Base-by-base conservation (phyloP, 1,140 invertebrate species). In the Coptotermes formosanus region DNA sequence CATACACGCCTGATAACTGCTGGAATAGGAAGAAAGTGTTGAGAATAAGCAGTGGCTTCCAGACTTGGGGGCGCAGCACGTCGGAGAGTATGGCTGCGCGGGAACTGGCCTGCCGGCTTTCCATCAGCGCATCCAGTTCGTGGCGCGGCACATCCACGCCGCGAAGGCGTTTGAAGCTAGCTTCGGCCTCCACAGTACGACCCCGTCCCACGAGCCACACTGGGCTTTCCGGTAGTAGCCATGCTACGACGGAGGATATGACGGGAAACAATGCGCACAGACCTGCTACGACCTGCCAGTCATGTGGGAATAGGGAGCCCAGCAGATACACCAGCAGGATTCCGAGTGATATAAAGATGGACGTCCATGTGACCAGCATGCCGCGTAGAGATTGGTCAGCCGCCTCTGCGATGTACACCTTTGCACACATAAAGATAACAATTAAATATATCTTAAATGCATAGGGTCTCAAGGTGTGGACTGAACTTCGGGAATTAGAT, bases 1-100 rank as follows among this genome's bases (percentile, higher is more conserved):
- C 94, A 88, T 95, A 96, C 32, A 94, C 93, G 2, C 96, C 96
- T 8, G 94, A 94, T 64, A 96, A 93, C 89, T 97, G 96, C 89
- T 97, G 95, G 89, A 96, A 94, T 87, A 95, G 93, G 90, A 97
- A 96, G 86, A 95, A 93, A 0, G 89, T 89, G n/a, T 95, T 90
- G 88, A 95, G 92, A 12, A 97, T 93, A 0, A 92, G 38, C 25
- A 96, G 92, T 0, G 95, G 95, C 82, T 94, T 93, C 81, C 94
- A 89, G 4, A 93, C 92, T 38, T 91, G 92, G 0, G 91, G 91
- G 14, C 91, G 89, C 0, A 87, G 14, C 11, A 87, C 82, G 38
- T 9, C 19, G 38, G 30, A 32, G 2, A 30, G 25, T 6, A 3
- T 21, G 16, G 3, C 38, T 3, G 32, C 38, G 1, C 38, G 38